phyloP scores from a whole-genome alignment of 2,888 invertebrate genomes.

The Junonia oenone region DNA sequence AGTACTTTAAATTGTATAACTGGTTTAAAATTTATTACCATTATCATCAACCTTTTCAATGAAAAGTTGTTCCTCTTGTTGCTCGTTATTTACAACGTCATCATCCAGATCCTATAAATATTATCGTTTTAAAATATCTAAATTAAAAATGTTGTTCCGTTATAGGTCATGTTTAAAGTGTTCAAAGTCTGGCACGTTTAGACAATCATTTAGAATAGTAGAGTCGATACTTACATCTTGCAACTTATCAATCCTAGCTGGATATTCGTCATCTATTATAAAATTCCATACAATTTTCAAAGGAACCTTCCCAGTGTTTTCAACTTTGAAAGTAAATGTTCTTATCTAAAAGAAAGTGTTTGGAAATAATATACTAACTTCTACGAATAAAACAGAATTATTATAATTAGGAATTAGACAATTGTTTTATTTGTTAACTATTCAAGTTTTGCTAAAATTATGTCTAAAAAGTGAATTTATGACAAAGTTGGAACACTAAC shows the following conservation, averaged over 20 bases:
- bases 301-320: slow-evolving; percentile 58
- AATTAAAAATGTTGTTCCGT: not conserved
- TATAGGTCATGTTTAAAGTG: no score
- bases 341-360: slow-evolving; percentile 55
- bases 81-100: slow-evolving; percentile 3
- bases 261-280: slow-evolving; percentile 62
- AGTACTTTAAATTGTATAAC: no score
- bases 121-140: not conserved
- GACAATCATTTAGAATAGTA: no score
- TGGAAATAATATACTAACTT: no score
- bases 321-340: slow-evolving; percentile 51
- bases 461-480: no score
- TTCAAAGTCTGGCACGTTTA: no score
- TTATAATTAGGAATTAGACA: no score
- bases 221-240: slow-evolving; percentile 29
- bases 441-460: no score
- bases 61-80: slow-evolving; percentile 3
- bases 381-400: no score
- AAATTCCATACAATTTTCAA: slow-evolving; percentile 64
- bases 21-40: no score
- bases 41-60: slow-evolving; percentile 8
- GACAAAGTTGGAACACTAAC: slow-evolving; percentile 35
- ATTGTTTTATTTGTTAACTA: no score
- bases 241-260: slow-evolving; percentile 53
- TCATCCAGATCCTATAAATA: not conserved